phyloP scores from a whole-genome alignment of 1,140 invertebrate genomes.

The Steinernema khuongi region DNA sequence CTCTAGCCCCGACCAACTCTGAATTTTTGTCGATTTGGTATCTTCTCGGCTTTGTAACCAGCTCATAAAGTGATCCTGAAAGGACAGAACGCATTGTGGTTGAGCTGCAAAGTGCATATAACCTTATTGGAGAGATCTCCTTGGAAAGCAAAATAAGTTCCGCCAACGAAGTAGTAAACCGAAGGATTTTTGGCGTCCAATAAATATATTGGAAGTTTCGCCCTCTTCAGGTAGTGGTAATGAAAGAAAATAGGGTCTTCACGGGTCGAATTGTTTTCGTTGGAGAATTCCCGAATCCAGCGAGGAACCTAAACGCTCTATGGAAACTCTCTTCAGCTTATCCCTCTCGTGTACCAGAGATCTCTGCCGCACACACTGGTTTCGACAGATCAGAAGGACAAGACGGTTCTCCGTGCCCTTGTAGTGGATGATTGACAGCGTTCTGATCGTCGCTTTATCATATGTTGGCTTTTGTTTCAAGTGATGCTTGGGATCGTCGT shows the following conservation, averaged over 20 bases:
- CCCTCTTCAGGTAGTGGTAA: not conserved
- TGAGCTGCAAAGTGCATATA: not conserved
- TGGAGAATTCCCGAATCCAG: slow-evolving; percentile 28
- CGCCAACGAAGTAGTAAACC: slow-evolving; percentile 24
- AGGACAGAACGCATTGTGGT: slow-evolving; percentile 7
- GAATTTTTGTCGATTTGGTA: not conserved
- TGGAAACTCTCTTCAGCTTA: not conserved
- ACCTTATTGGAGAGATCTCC: slow-evolving; percentile 25
- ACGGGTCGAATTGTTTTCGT: slow-evolving; percentile 15
- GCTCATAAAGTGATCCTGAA: slow-evolving; percentile 20
- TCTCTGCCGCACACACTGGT: slow-evolving; percentile 12
- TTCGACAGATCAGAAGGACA: slow-evolving; percentile 22
- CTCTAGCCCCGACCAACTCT: not conserved
- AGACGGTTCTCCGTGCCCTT: not conserved
- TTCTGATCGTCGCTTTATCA: slow-evolving; percentile 18
- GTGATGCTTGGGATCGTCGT: too few relatives aligned
- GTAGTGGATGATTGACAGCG: slow-evolving; percentile 21
- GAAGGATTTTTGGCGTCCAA: not conserved
- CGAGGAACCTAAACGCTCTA: slow-evolving; percentile 22
- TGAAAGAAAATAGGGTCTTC: slow-evolving; percentile 28
- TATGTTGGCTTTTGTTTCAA: not conserved
- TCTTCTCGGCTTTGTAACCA: not conserved
- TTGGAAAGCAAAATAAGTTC: slow-evolving; percentile 15
- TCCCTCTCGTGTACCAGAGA: not conserved
- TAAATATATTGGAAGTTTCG: not conserved